These are phyloP conservation scores for Otis tarda DNA, from an alignment of 2,113 vertebrate species.

Conservation along the genomic window DNA sequence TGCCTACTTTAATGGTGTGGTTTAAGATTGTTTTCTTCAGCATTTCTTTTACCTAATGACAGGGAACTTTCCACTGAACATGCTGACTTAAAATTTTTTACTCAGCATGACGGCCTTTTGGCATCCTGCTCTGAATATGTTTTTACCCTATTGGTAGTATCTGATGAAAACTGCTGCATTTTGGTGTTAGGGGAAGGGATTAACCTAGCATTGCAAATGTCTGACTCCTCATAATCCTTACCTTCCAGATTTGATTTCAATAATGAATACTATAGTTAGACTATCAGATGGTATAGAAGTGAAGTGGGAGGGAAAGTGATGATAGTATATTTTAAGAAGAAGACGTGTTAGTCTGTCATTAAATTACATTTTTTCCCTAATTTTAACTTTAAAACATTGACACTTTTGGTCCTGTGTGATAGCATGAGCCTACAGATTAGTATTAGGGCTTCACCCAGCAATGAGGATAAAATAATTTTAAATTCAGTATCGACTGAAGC, in stretches of 20 bases:
- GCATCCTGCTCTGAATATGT: neutral
- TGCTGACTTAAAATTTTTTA: neutral
- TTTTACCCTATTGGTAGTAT: neutral
- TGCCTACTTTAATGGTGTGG: neutral
- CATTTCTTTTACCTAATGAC: neutral
- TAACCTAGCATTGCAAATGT: neutral
- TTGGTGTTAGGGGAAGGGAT: neutral
- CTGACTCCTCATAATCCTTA: neutral
- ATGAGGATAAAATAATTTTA: neutral
- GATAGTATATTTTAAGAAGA: neutral
- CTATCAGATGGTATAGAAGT: neutral
- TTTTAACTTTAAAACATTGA: neutral
- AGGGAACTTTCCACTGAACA: neutral
- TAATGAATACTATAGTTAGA: neutral
- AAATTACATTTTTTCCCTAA: neutral
- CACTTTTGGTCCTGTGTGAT: neutral
- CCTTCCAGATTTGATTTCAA: neutral
- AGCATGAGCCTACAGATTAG: neutral
- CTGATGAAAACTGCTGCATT: neutral
- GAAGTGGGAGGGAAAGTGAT: neutral
- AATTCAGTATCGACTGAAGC: neutral
- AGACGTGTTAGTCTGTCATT: neutral
- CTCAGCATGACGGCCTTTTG: neutral
- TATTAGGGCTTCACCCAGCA: neutral
- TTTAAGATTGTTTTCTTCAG: neutral